Conservation (phyloP, 2,113 vertebrate genomes). For the Sander vitreus region DNA sequence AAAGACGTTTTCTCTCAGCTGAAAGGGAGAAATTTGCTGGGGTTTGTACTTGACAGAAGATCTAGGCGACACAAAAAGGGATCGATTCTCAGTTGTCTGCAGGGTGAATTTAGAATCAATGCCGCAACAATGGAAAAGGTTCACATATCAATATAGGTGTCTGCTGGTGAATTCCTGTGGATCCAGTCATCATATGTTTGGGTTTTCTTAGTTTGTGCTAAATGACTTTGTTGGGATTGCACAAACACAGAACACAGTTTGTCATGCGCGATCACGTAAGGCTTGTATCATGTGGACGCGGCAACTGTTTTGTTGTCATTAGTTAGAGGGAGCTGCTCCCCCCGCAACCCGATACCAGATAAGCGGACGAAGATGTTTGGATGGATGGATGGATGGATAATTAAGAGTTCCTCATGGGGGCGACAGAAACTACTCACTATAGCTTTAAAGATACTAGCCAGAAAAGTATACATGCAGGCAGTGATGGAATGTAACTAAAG, state of each 20-base stretch:
- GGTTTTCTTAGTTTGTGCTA: constrained; percentile 28
- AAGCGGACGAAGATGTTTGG: too few species aligned
- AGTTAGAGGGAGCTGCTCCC: too few species aligned
- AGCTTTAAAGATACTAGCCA: background rate
- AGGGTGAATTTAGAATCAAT: constrained; percentile 72
- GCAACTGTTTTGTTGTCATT: too few species aligned
- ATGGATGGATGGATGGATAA: too few species aligned
- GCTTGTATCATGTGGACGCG: too few species aligned
- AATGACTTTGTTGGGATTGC: constrained; percentile 22
- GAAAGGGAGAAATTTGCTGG: constrained; percentile 61
- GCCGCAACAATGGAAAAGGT: constrained; percentile 65
- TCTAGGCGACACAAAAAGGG: constrained; percentile 67
- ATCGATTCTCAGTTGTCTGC: constrained; percentile 72
- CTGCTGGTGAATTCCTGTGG: constrained; percentile 59
- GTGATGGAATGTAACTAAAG: background rate
- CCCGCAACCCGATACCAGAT: too few species aligned
- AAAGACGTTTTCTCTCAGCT: constrained; percentile 60
- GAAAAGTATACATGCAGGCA: background rate
- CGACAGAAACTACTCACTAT: too few species aligned
- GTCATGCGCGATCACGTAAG: too few species aligned
- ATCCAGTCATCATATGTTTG: constrained; percentile 28
- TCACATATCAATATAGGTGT: constrained; percentile 67
- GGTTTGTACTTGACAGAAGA: constrained; percentile 70
- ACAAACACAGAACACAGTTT: background rate
- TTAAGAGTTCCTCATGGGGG: too few species aligned